Evolutionary conservation across 2,888 invertebrate species (phyloP), one percentile per base, ranked within the genome.

Genomic region (Crepidodera aurea): DNA sequence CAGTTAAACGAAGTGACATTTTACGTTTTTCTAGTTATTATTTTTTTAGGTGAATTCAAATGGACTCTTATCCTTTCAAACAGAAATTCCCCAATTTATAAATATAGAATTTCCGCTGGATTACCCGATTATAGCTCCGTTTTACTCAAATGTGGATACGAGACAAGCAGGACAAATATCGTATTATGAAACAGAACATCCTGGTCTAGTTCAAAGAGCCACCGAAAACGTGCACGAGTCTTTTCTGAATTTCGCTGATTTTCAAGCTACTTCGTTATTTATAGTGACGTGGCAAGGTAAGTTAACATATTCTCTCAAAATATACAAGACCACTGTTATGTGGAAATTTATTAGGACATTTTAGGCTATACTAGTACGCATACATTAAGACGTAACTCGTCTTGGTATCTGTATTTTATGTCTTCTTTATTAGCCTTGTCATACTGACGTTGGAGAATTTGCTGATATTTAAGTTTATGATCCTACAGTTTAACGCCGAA

Each of bases 101-200:
- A 95, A 95, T 79, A 88, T 92, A 27, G 91, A 95, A 74, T 94
- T 96, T 78, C 95, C 96, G 0, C 82, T 95, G 71, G 93, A 91
- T 66, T 94, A 94, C 79, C 92, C 96, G 0, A 87, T 93, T 1
- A 93, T 98, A 71, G 93, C 96, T 0, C 93, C 93, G 0, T 90
- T 96, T 72, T 95, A 97, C 79, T 88, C 94, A 0, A 96, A 98
- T 79, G 87, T 97, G 2, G 97, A 98, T 78, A 93, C 91, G 0
- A 85, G 89, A 0, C 83, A 82, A 7, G 83, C 87, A 0, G 94
- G 96, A 8, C 82, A 84, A 3, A 87, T 96, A 66, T 90, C 88
- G 71, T 93, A 91, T 77, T 85, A 87, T 67, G 88, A 91, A 78
- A 88, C 90, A 0, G 81, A 86, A 64, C 85, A 88, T 65, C 81